Conservation (phyloP, 2,888 invertebrate species). For the Trachelus troglodyta region DNA sequence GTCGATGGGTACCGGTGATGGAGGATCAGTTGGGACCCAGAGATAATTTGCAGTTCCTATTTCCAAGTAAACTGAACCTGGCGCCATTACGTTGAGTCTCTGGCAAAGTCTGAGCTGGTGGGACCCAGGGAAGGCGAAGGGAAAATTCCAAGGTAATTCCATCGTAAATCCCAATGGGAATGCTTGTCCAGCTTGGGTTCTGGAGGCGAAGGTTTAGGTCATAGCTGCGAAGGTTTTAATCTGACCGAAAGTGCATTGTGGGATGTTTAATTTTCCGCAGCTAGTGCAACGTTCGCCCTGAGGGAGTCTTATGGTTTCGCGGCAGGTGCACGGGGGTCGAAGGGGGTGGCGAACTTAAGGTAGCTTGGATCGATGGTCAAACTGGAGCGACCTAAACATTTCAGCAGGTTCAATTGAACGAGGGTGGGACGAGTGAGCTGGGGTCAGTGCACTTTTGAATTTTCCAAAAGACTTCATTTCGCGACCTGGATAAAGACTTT, state of each 20-base stretch:
- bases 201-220: background rate
- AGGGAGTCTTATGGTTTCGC: background rate
- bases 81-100: background rate
- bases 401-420: background rate
- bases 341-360: conserved; percentile 1
- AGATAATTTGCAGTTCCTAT: conserved; percentile 1
- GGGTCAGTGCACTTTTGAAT: background rate
- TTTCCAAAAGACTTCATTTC: background rate
- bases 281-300: no score
- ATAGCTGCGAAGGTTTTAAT: background rate
- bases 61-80: background rate
- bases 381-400: conserved; percentile 31
- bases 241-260: background rate
- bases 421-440: background rate
- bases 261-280: background rate
- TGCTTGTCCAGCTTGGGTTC: background rate
- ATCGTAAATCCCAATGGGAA: background rate
- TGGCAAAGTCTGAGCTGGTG: background rate
- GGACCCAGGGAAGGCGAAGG: background rate
- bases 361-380: conserved; percentile 25
- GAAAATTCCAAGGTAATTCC: background rate
- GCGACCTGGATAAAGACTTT: background rate
- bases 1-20: background rate
- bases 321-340: conserved; percentile 17
- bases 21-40: background rate